Conservation (phyloP, 1,140 invertebrate genomes). For the Bombus ignitus region DNA sequence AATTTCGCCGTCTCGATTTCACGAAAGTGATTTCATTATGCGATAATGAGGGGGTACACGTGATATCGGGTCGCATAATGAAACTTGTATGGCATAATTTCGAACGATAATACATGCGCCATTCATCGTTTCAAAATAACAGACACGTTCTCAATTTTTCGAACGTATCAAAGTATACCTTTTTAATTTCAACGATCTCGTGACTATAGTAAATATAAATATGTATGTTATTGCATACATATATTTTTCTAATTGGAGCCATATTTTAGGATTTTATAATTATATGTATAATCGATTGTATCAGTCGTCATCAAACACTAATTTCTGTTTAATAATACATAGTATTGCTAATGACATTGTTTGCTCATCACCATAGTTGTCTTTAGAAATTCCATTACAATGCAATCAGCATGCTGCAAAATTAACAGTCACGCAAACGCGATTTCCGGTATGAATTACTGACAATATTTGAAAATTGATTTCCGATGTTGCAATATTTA, state of each 20-base stretch:
- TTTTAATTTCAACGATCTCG: too few relatives aligned
- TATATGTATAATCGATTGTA: background rate
- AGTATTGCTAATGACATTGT: background rate
- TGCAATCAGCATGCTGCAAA: background rate
- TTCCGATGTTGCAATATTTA: background rate
- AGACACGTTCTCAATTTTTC: background rate
- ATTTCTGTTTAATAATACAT: too few relatives aligned
- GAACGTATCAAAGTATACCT: background rate
- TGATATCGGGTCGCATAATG: background rate
- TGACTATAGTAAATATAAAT: too few relatives aligned
- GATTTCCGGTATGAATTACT: background rate
- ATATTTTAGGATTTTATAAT: background rate
- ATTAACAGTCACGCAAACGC: background rate
- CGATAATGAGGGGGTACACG: background rate
- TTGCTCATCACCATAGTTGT: background rate
- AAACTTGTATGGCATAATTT: background rate
- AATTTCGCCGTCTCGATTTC: background rate
- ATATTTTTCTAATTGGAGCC: background rate
- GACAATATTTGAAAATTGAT: background rate
- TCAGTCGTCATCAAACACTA: background rate
- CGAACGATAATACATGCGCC: background rate
- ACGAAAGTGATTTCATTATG: background rate
- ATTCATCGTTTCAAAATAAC: background rate
- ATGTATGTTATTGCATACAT: background rate
- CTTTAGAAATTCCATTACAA: background rate